phyloP scores from a whole-genome alignment of 2,888 invertebrate species.

The Dorcus parallelipipedus region DNA sequence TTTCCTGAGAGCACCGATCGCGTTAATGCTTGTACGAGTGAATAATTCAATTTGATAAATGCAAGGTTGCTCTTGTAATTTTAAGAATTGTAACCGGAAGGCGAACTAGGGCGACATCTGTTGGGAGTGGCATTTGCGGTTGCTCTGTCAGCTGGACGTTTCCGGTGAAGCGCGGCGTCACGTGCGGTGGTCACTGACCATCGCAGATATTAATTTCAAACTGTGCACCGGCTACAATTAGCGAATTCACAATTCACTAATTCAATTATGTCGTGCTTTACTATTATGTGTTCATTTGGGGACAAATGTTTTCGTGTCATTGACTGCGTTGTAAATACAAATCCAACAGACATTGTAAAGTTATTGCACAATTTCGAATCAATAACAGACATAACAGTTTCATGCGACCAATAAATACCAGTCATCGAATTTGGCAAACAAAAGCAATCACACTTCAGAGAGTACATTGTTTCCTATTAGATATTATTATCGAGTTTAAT shows the following conservation, averaged over 20 bases:
- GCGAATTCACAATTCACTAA: conserved; percentile 8
- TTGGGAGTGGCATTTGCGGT: conserved; percentile 28
- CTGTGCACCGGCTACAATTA: conserved; percentile 6
- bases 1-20: no score
- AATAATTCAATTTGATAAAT: not conserved
- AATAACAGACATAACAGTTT: no score
- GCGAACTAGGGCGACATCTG: conserved; percentile 25
- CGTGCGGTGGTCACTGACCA: conserved; percentile 11
- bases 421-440: no score
- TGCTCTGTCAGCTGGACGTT: conserved; percentile 25
- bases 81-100: conserved; percentile 23
- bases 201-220: conserved; percentile 10
- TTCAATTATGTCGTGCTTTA: conserved; percentile 3
- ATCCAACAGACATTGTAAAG: no score
- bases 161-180: conserved; percentile 14
- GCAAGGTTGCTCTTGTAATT: not conserved
- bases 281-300: no score
- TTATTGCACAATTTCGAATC: no score
- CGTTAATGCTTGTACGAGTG: not conserved
- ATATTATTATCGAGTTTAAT: no score
- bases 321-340: no score
- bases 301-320: no score
- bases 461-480: no score
- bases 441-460: no score
- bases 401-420: no score